Conservation (phyloP, 2,797 vertebrate genomes). For the Coccyzus lansbergi region DNA sequence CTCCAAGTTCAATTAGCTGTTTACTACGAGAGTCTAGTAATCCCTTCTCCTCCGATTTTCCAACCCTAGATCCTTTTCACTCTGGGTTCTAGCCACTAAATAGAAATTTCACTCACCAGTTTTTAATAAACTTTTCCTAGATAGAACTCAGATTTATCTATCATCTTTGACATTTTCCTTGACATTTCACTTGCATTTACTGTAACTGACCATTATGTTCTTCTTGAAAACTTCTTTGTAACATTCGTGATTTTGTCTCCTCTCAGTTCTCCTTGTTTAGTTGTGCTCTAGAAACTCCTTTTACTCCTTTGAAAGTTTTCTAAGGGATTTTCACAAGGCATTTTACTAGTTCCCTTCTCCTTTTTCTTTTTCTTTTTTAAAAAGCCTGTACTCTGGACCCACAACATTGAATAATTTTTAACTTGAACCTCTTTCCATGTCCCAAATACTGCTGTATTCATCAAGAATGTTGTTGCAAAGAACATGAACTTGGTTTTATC, state of each 20-base stretch:
- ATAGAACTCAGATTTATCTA: background rate
- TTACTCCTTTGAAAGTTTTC: background rate
- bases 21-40: background rate
- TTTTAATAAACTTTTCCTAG: constrained; percentile 6
- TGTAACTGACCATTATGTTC: constrained; percentile 32
- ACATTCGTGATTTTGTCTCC: constrained; percentile 9
- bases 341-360: background rate
- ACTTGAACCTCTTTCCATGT: background rate
- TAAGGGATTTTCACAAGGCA: background rate
- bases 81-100: background rate
- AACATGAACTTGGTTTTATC: constrained; percentile 50
- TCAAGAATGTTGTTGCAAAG: constrained; percentile 22
- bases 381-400: background rate
- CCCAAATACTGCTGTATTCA: constrained; percentile 2
- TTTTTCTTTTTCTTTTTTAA: background rate
- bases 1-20: constrained; percentile 20
- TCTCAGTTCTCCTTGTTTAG: background rate
- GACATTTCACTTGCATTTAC: constrained; percentile 33
- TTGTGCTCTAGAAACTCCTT: constrained; percentile 24
- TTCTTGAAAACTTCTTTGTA: constrained; percentile 31
- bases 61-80: background rate
- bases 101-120: background rate
- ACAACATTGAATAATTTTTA: constrained; percentile 9
- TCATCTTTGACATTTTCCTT: constrained; percentile 33
- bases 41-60: constrained; percentile 2